Percentiles rank a stretch among this genome's conserved stretches.
Conservation (phyloP, 2,888 invertebrate species). For the Dryobota labecula region DNA sequence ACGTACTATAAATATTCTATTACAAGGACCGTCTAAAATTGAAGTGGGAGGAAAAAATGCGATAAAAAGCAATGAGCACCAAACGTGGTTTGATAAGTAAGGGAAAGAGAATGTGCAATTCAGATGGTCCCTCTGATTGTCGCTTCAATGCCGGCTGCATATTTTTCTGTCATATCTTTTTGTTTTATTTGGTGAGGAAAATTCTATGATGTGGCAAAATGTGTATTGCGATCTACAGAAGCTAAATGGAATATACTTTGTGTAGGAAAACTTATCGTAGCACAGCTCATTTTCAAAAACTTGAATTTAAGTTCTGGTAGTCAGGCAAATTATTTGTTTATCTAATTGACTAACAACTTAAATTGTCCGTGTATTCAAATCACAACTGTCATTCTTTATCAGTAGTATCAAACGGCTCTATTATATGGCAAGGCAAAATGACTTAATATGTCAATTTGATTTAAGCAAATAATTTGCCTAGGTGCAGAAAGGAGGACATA, state of each 20-base stretch:
- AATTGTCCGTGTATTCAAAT: neutral
- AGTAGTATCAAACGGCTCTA: neutral
- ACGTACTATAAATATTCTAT: conserved; percentile 50
- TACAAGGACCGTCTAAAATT: conserved; percentile 38
- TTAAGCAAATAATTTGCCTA: neutral
- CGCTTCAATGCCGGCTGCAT: conserved; percentile 40
- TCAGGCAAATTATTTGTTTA: too few relatives aligned
- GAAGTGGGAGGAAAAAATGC: conserved; percentile 39
- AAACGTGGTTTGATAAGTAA: conserved; percentile 55
- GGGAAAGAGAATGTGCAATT: conserved; percentile 44
- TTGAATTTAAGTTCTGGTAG: neutral
- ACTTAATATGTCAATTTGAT: neutral
- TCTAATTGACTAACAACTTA: neutral
- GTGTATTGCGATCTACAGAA: neutral
- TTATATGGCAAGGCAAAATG: too few relatives aligned
- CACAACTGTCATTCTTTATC: neutral
- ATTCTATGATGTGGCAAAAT: conserved; percentile 14
- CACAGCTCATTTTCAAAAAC: too few relatives aligned
- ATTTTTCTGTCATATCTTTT: conserved; percentile 27
- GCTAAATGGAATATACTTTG: neutral
- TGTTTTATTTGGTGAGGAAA: conserved; percentile 23
- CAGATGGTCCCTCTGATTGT: conserved; percentile 46
- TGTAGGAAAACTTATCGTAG: too few relatives aligned
- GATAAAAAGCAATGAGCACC: conserved; percentile 53
- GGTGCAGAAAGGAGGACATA: neutral